Evolutionary conservation across 2,888 invertebrate genomes (phyloP), one percentile per base, ranked within the genome.

Genomic region (Phasia obesa): DNA sequence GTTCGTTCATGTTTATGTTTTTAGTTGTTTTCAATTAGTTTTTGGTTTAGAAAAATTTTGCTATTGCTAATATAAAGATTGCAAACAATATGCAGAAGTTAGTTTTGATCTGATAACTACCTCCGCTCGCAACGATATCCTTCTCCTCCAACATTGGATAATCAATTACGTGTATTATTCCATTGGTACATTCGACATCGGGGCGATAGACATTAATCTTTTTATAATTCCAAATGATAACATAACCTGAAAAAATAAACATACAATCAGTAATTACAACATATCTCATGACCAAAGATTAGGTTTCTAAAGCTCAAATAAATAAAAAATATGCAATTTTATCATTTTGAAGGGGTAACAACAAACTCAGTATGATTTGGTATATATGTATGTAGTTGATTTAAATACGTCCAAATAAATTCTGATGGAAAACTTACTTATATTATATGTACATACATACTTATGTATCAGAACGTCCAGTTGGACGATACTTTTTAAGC

Each of bases 111-210:
- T 88, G 87, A 88, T 90, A 90, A 87, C 89, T 91, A 83, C 83
- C 83, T 83, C 83, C 71, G 69, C 78, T 59, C 76, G 96, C 95
- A 85, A 94, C 93, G 84, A 98, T 94, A 91, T 98, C 98, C 87
- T 95, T 95, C 88, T 96, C 96, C 88, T 94, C 93, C 81, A 97
- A 92, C 89, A 98, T 94, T 5, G 98, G 97, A 86, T 93, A 94
- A 90, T 98, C 97, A 88, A 98, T 97, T 84, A 98, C 97, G 91
- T 98, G 98, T 87, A 98, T 98, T 87, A 97, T 96, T 67, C 98
- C 98, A 90, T 98, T 98, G 91, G 97, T 98, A 91, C 98, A 98
- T 88, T 97, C 96, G 4, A 99, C 97, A 91, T 99, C 97, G 25
- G 98, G 96, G 85, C 98, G 94, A 91, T 95, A 95, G 62, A 98